Percentiles rank a stretch among this genome's conserved stretches.
Conservation (phyloP, 2,888 invertebrate species). For the Cyaniris semiargus region DNA sequence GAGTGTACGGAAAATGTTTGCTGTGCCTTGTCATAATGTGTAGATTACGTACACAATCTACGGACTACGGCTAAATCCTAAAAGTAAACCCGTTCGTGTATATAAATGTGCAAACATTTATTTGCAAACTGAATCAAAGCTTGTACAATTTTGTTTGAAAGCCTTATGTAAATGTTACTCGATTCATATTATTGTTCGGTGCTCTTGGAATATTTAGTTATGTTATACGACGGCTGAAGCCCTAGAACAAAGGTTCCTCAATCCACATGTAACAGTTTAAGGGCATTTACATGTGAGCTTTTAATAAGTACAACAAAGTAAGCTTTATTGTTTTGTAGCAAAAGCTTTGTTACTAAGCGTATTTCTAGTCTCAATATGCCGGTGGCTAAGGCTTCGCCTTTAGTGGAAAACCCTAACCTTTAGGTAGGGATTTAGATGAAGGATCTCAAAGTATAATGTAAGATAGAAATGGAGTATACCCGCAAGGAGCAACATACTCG, state of each 20-base stretch:
- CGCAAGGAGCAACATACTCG: no score
- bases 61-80: no score
- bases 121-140: not conserved
- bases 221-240: not conserved
- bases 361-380: not conserved
- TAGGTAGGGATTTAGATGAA: no score
- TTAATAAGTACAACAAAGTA: conserved; percentile 1
- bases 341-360: not conserved
- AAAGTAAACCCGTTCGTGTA: not conserved
- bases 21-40: no score
- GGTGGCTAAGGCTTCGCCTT: no score
- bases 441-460: no score
- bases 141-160: not conserved
- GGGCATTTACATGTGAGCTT: not conserved
- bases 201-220: not conserved
- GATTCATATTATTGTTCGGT: not conserved
- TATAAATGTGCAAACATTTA: not conserved
- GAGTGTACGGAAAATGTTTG: no score
- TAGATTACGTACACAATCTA: no score
- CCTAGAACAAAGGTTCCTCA: not conserved
- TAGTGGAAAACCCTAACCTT: no score
- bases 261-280: not conserved
- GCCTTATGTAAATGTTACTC: not conserved
- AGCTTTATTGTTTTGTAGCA: not conserved
- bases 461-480: no score